Conservation (phyloP, 1,140 invertebrate genomes). For the Matsumurasca onukii region DNA sequence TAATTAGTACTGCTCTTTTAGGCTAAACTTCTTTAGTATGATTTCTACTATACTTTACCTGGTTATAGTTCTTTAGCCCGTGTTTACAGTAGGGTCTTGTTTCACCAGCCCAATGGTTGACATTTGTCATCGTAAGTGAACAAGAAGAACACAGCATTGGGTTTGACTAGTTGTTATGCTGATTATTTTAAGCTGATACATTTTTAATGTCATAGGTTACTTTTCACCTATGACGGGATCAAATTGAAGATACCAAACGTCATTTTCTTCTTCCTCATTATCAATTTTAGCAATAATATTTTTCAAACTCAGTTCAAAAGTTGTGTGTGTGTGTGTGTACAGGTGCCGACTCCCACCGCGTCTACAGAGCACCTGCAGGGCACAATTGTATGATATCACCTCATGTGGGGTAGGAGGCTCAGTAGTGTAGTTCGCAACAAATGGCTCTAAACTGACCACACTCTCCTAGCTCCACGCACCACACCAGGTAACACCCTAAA, state of each 20-base stretch:
- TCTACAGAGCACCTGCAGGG: constrained; percentile 79
- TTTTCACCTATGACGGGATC: not conserved
- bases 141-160: too few species aligned
- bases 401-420: constrained; percentile 82
- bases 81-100: too few species aligned
- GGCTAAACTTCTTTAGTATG: too few species aligned
- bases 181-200: constrained; percentile 17
- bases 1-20: too few species aligned
- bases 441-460: constrained; percentile 63
- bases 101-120: constrained; percentile 39
- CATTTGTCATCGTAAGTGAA: too few species aligned
- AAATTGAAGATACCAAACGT: too few species aligned
- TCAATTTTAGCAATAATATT: too few species aligned
- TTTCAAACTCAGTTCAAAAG: not conserved
- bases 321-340: constrained; percentile 35
- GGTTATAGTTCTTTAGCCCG: too few species aligned
- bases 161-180: too few species aligned
- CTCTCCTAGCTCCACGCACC: constrained; percentile 29
- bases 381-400: constrained; percentile 90
- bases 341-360: constrained; percentile 39
- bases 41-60: too few species aligned
- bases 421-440: constrained; percentile 66
- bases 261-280: not conserved
- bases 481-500: not conserved
- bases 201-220: not conserved